Conservation (phyloP, 2,888 invertebrate species). For the Alviniconcha strummeri region DNA sequence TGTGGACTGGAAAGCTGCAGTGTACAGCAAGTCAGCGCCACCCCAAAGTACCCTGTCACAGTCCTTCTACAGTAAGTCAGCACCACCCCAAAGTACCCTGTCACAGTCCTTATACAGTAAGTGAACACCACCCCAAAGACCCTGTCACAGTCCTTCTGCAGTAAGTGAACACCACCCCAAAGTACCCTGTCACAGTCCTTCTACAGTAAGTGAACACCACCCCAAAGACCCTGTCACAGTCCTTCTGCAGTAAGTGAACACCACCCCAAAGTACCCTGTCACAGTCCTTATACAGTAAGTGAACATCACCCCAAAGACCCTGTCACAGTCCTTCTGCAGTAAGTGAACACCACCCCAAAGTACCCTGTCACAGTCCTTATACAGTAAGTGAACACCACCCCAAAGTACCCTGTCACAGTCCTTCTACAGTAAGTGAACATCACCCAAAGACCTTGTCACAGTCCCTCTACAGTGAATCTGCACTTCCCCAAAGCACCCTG, state of each 20-base stretch:
- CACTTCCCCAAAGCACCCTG: not conserved
- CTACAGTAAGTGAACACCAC: not conserved
- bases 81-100: not conserved
- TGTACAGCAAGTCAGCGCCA: not conserved
- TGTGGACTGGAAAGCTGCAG: conserved; percentile 50
- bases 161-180: conserved; percentile 6
- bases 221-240: too few relatives aligned
- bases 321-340: too few relatives aligned
- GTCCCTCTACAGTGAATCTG: conserved; percentile 18
- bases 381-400: not conserved
- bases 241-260: not conserved
- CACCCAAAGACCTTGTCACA: not conserved
- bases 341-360: not conserved
- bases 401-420: conserved; percentile 10
- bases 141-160: conserved; percentile 15
- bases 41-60: not conserved
- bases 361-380: too few relatives aligned
- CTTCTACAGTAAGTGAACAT: conserved; percentile 15
- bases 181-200: conserved; percentile 12
- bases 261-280: too few relatives aligned
- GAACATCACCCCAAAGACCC: too few relatives aligned
- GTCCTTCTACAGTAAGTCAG: conserved; percentile 24
- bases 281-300: not conserved
- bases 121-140: not conserved
- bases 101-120: conserved; percentile 21